These are phyloP conservation scores for Hipparchia semele DNA, from an alignment of 2,888 invertebrate genomes.

Conservation along the genomic window DNA sequence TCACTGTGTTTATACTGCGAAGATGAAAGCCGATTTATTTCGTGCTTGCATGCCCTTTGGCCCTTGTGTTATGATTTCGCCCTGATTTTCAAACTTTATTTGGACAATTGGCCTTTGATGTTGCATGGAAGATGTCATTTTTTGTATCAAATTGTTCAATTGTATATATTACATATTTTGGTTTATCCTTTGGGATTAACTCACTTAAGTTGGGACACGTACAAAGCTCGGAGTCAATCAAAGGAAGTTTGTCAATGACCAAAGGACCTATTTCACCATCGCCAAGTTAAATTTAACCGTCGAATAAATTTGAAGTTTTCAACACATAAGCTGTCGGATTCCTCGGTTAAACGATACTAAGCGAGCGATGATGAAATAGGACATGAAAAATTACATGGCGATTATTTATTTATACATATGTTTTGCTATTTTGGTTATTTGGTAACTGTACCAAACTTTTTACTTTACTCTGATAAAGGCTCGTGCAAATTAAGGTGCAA, in stretches of 20 bases:
- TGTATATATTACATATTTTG: conserved; percentile 7
- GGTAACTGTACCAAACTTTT: too few relatives aligned
- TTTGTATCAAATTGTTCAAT: conserved; percentile 5
- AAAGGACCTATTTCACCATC: too few relatives aligned
- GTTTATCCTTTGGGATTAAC: neutral
- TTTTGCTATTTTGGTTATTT: neutral
- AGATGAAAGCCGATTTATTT: conserved; percentile 26
- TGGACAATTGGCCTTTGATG: conserved; percentile 37
- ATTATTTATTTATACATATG: neutral
- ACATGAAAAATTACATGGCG: neutral
- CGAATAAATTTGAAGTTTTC: too few relatives aligned
- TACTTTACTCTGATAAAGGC: neutral
- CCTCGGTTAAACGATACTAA: too few relatives aligned
- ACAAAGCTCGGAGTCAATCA: neutral
- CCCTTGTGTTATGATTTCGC: conserved; percentile 28
- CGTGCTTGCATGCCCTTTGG: conserved; percentile 39
- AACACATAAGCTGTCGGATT: too few relatives aligned
- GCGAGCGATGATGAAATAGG: too few relatives aligned
- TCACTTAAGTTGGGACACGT: conserved; percentile 1
- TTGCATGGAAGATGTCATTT: conserved; percentile 37
- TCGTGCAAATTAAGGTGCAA: neutral
- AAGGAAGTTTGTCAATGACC: neutral
- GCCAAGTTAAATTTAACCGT: too few relatives aligned
- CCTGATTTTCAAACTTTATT: conserved; percentile 24
- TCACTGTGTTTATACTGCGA: conserved; percentile 33